A percentile compares a stretch with the other conserved stretches of the same genome.
These are phyloP conservation scores for Hirtodrosophila histrioides DNA, from an alignment of 2,888 invertebrate genomes.

Conservation along the genomic window DNA sequence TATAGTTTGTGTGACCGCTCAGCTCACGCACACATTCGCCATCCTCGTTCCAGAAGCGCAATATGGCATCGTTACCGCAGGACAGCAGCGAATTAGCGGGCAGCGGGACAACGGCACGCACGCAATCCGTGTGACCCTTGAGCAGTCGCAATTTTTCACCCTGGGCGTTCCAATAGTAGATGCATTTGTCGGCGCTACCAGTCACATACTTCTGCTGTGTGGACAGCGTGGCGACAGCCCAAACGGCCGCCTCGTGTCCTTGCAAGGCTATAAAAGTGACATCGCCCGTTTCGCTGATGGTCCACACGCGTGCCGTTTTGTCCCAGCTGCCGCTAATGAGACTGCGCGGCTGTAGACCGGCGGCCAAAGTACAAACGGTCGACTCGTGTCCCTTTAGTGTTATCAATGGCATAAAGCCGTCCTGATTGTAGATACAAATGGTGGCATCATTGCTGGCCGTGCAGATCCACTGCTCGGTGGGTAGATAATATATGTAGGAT, in stretches of 20 bases:
- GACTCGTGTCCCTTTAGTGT: slow-evolving; percentile 89
- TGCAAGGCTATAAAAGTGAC: slow-evolving; percentile 86
- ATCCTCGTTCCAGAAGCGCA: slow-evolving; percentile 92
- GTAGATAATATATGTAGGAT: slow-evolving; percentile 91
- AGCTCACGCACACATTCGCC: slow-evolving; percentile 91
- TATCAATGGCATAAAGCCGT: slow-evolving; percentile 88
- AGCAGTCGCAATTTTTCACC: slow-evolving; percentile 88
- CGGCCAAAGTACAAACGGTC: slow-evolving; percentile 85
- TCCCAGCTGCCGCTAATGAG: slow-evolving; percentile 97
- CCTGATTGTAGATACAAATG: slow-evolving; percentile 91
- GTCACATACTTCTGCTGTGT: slow-evolving; percentile 86
- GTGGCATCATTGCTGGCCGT: slow-evolving; percentile 95
- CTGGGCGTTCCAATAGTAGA: slow-evolving; percentile 91
- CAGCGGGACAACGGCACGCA: slow-evolving; percentile 90
- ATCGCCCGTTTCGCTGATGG: slow-evolving; percentile 85
- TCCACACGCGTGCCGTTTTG: slow-evolving; percentile 93
- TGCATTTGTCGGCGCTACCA: slow-evolving; percentile 96
- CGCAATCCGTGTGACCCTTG: slow-evolving; percentile 95
- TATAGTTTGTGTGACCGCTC: slow-evolving; percentile 94
- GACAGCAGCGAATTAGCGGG: slow-evolving; percentile 92
- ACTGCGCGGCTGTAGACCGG: slow-evolving; percentile 85
- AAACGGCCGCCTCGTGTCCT: slow-evolving; percentile 94
- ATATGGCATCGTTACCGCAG: slow-evolving; percentile 95
- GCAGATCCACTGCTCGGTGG: slow-evolving; percentile 90
- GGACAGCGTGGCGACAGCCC: slow-evolving; percentile 88